Percentiles rank a stretch among this genome's conserved stretches.
These are phyloP conservation scores for Microcebus ravelobensis DNA, from an alignment of 2,113 vertebrate genomes.

Conservation along the genomic window DNA sequence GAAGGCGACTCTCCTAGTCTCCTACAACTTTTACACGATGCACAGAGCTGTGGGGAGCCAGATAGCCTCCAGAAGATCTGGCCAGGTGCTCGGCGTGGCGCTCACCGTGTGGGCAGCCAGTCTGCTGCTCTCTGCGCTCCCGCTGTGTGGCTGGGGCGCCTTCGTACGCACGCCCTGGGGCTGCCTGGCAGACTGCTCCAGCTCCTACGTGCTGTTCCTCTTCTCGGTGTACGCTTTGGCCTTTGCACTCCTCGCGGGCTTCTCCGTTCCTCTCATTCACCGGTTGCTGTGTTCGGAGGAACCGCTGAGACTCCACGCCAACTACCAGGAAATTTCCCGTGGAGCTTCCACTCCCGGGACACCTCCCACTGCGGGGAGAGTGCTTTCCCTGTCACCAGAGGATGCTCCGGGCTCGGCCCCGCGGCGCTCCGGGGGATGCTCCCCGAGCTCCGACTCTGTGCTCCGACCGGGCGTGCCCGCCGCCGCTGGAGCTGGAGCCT, in stretches of 20 bases:
- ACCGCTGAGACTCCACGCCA: slow-evolving; percentile 82
- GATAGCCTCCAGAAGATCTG: slow-evolving; percentile 74
- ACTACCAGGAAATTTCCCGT: slow-evolving; percentile 84
- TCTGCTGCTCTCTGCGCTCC: slow-evolving; percentile 90
- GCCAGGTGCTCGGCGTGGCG: slow-evolving; percentile 59
- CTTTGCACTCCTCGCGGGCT: slow-evolving; percentile 87
- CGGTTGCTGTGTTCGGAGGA: slow-evolving; percentile 93
- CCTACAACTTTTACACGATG: slow-evolving; percentile 93
- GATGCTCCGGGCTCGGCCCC: slow-evolving; percentile 77
- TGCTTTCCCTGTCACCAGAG: slow-evolving; percentile 81
- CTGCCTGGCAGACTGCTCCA: slow-evolving; percentile 89
- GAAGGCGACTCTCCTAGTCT: slow-evolving; percentile 93
- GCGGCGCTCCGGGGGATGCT: not conserved
- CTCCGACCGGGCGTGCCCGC: slow-evolving; percentile 52
- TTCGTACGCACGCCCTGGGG: slow-evolving; percentile 91
- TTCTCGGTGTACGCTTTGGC: slow-evolving; percentile 89
- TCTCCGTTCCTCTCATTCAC: slow-evolving; percentile 90
- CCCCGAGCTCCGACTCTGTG: slow-evolving; percentile 54
- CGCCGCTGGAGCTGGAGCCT: not conserved
- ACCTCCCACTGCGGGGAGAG: slow-evolving; percentile 80
- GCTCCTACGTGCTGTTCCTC: slow-evolving; percentile 89
- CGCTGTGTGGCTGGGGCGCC: slow-evolving; percentile 94
- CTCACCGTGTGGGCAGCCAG: slow-evolving; percentile 89
- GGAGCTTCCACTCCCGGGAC: slow-evolving; percentile 82
- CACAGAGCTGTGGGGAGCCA: slow-evolving; percentile 79